phyloP scores from a whole-genome alignment of 2,888 invertebrate genomes.

The Lomographa bimaculata region DNA sequence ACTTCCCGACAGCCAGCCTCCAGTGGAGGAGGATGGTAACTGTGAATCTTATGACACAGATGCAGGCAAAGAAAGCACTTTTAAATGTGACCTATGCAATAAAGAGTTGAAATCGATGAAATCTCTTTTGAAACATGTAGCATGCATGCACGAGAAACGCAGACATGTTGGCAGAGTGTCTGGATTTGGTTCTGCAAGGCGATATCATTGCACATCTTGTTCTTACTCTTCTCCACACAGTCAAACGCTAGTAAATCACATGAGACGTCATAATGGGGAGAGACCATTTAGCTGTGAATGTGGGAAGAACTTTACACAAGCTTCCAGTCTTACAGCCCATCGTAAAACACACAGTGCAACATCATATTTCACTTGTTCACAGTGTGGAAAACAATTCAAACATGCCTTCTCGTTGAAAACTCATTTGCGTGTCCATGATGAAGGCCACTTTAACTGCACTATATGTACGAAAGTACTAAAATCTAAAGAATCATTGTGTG shows the following conservation, averaged over 20 bases:
- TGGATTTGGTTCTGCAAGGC: constrained; percentile 61
- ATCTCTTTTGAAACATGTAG: constrained; percentile 61
- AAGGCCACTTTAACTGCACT: constrained; percentile 57
- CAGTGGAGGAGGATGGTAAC: constrained; percentile 15
- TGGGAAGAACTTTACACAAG: constrained; percentile 73
- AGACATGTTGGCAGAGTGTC: constrained; percentile 63
- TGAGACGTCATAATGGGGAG: constrained; percentile 72
- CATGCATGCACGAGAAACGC: constrained; percentile 66
- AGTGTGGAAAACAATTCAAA: constrained; percentile 78
- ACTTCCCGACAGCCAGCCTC: constrained; percentile 20
- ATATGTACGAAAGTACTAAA: constrained; percentile 71
- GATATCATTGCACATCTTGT: constrained; percentile 72
- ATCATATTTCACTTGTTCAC: constrained; percentile 65
- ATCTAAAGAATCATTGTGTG: constrained; percentile 61
- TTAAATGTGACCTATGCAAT: constrained; percentile 53
- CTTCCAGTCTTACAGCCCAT: constrained; percentile 69
- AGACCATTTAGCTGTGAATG: constrained; percentile 72
- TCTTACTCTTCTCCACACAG: constrained; percentile 71
- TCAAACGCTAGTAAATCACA: constrained; percentile 73
- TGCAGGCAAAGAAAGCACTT: not conserved
- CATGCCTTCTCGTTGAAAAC: constrained; percentile 70
- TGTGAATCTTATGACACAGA: constrained; percentile 3
- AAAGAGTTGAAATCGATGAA: constrained; percentile 58
- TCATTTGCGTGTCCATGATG: constrained; percentile 66
- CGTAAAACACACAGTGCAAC: constrained; percentile 65